Percentiles rank a stretch among this genome's conserved stretches.
Evolutionary conservation across 2,797 vertebrate species (phyloP).

Genomic region (Okamejei kenojei): DNA sequence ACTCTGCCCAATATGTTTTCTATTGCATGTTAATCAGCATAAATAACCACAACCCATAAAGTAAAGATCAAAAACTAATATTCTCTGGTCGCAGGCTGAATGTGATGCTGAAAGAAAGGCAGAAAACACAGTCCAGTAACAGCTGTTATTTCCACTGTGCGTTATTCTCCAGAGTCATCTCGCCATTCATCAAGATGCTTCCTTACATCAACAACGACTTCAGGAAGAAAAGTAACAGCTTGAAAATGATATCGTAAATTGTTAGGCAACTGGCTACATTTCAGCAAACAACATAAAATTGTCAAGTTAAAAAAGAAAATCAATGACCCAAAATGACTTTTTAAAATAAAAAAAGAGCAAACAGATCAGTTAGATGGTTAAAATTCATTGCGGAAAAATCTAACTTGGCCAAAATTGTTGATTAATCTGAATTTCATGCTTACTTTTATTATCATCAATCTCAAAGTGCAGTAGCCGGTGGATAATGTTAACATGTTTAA

Average conservation of each 20-base stretch:
- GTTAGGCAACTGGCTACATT: background rate
- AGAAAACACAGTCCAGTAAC: background rate
- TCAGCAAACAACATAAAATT: conserved; percentile 1
- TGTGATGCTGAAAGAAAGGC: background rate
- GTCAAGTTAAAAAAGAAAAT: background rate
- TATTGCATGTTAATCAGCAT: background rate
- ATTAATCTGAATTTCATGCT: background rate
- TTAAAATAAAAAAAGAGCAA: background rate
- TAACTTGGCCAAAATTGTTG: background rate
- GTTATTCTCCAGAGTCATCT: background rate
- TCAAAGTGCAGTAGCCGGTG: background rate
- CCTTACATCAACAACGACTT: background rate
- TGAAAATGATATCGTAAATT: background rate
- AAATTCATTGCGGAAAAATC: no score
- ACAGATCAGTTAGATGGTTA: background rate
- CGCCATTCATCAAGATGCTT: background rate
- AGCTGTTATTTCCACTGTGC: background rate
- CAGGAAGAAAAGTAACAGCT: background rate
- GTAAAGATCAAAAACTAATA: no score
- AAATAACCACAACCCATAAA: background rate
- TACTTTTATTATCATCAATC: background rate
- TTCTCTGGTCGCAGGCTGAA: no score
- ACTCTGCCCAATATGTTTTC: background rate
- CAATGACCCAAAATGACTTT: conserved; percentile 1
- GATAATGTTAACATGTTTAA: background rate